Evolutionary conservation across 2,888 invertebrate species (phyloP).

Genomic region (Stenichneumon culpator): DNA sequence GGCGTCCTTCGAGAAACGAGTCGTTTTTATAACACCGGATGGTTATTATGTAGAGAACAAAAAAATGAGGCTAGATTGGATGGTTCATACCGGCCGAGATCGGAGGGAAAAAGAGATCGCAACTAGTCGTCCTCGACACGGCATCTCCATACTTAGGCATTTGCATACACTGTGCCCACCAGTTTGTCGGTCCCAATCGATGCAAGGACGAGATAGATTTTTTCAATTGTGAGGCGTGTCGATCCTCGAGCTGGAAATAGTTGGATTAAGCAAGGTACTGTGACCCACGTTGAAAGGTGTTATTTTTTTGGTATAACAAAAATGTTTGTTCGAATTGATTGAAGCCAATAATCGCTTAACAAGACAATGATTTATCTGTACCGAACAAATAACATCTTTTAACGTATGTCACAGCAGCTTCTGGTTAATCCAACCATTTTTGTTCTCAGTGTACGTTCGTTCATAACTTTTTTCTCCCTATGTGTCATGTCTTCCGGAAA

Average conservation of each 20-base stretch:
- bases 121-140: conserved; percentile 65
- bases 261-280: too few relatives aligned
- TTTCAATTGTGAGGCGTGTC: conserved; percentile 37
- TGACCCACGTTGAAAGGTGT: too few relatives aligned
- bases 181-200: conserved; percentile 57
- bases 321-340: too few relatives aligned
- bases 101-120: conserved; percentile 7
- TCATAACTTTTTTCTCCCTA: too few relatives aligned
- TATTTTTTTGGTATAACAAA: too few relatives aligned
- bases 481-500: too few relatives aligned
- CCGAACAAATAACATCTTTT: too few relatives aligned
- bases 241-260: conserved; percentile 2
- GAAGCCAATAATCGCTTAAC: too few relatives aligned
- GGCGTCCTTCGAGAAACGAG: background rate
- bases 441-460: too few relatives aligned
- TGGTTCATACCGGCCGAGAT: background rate
- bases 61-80: background rate
- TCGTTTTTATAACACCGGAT: background rate
- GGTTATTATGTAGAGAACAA: background rate
- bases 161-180: conserved; percentile 27
- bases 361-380: too few relatives aligned
- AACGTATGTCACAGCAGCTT: too few relatives aligned
- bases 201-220: conserved; percentile 71
- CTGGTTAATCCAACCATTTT: too few relatives aligned
- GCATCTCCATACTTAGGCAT: conserved; percentile 21